Percentiles rank a stretch among this genome's conserved stretches.
Evolutionary conservation across 1,140 invertebrate species (phyloP).

Genomic region (Temnothorax nylanderi): DNA sequence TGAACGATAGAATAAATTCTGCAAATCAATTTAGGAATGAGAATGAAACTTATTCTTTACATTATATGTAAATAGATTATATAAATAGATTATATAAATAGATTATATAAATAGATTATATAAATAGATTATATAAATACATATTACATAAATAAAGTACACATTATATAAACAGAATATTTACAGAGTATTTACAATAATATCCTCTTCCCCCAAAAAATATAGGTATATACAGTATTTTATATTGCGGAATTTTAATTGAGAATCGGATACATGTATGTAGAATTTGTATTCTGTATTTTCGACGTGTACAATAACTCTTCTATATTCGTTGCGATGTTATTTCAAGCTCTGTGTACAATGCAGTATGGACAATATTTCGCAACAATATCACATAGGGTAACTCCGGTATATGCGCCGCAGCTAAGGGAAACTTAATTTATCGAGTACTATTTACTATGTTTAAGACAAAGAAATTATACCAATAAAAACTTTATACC

Average conservation of each 20-base stretch:
- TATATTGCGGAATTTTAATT: background rate
- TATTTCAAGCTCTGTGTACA: background rate
- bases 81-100: no score
- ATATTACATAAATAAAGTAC: no score
- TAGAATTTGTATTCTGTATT: slow-evolving; percentile 18
- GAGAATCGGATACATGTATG: background rate
- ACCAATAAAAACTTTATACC: no score
- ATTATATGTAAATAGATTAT: no score
- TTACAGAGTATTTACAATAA: background rate
- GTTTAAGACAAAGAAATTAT: no score
- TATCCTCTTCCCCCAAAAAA: no score
- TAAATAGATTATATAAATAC: no score
- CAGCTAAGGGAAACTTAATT: no score
- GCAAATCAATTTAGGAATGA: background rate
- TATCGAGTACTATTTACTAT: no score
- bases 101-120: no score
- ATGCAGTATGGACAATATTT: slow-evolving; percentile 8
- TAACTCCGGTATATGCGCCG: no score
- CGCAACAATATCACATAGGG: background rate
- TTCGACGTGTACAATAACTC: background rate
- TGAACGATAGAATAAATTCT: background rate
- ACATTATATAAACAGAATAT: background rate
- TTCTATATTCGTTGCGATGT: slow-evolving; percentile 2
- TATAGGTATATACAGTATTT: background rate
- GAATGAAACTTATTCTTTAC: background rate